Percentiles rank a stretch among this genome's conserved stretches.
These are phyloP conservation scores for Homarus gammarus DNA, from an alignment of 2,888 invertebrate genomes.

Conservation along the genomic window DNA sequence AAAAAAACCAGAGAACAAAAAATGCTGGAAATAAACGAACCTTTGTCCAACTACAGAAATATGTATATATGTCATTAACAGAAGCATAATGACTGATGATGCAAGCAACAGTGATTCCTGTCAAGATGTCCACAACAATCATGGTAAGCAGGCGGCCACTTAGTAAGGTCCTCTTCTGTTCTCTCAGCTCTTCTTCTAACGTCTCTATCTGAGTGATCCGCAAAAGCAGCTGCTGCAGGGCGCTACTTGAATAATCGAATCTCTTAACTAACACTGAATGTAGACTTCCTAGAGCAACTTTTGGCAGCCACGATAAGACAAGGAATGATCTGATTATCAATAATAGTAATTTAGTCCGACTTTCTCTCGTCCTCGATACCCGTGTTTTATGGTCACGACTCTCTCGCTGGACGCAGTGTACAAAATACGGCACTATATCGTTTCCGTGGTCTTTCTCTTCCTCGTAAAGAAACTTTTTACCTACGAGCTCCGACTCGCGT, in stretches of 20 bases:
- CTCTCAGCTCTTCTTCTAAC: conserved; percentile 3
- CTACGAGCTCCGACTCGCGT: conserved; percentile 50
- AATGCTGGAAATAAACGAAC: conserved; percentile 18
- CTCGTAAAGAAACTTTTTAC: conserved; percentile 23
- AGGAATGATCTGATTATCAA: conserved; percentile 24
- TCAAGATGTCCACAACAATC: conserved; percentile 41
- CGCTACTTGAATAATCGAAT: conserved; percentile 50
- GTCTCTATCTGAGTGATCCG: conserved; percentile 45
- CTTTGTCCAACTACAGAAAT: conserved; percentile 60
- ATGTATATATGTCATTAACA: conserved; percentile 52
- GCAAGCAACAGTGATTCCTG: conserved; percentile 37
- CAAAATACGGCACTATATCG: conserved; percentile 54
- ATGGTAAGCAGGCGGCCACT: conserved; percentile 48
- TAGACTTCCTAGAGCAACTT: conserved; percentile 25
- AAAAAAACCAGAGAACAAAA: too few relatives aligned
- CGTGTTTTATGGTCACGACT: neutral
- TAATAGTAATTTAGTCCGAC: neutral
- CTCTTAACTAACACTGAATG: conserved; percentile 37
- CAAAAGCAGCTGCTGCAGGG: conserved; percentile 42
- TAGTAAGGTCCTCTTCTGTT: conserved; percentile 26
- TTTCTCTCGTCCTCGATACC: neutral
- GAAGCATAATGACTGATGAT: conserved; percentile 54
- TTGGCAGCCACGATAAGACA: conserved; percentile 35
- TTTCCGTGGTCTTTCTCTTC: conserved; percentile 34
- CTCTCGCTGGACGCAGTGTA: conserved; percentile 43